Evolutionary conservation across 2,888 invertebrate species (phyloP).

Genomic region (Pollenia griseotomentosa): DNA sequence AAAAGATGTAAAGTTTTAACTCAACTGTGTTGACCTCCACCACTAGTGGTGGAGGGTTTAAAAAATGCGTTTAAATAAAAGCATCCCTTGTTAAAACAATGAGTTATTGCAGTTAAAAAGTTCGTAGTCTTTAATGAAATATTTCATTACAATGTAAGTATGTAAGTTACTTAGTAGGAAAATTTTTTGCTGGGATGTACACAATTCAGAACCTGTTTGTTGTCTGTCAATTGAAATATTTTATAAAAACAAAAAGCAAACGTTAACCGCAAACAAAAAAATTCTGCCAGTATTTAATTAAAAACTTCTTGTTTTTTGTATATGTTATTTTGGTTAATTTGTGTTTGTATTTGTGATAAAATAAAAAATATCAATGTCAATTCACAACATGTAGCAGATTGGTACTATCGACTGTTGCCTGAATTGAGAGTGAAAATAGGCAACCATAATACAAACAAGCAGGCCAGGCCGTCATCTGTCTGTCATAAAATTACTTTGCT

Average conservation of each 20-base stretch:
- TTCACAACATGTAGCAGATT: background rate
- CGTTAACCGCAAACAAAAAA: background rate
- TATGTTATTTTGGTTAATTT: background rate
- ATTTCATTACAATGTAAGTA: too few species aligned
- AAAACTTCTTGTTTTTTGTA: background rate
- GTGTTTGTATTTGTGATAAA: slow-evolving; percentile 46
- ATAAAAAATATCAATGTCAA: slow-evolving; percentile 26
- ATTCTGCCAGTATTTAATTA: background rate
- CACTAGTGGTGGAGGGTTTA: too few species aligned
- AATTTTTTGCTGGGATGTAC: too few species aligned
- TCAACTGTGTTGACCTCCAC: too few species aligned
- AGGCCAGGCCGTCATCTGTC: background rate
- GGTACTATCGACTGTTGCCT: slow-evolving; percentile 37
- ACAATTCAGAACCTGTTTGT: background rate
- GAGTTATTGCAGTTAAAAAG: too few species aligned
- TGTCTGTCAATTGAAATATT: background rate
- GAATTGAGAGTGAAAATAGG: slow-evolving; percentile 45
- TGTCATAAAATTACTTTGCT: slow-evolving; percentile 2
- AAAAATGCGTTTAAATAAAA: too few species aligned
- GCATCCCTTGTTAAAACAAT: too few species aligned
- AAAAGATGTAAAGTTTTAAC: too few species aligned
- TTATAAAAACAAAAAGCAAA: background rate
- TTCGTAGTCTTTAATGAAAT: too few species aligned
- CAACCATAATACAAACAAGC: slow-evolving; percentile 9
- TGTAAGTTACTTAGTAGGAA: too few species aligned